Percentiles rank a stretch among this genome's conserved stretches.
Evolutionary conservation across 2,888 invertebrate species (phyloP).

Genomic region (Ormyrus nitidulus): DNA sequence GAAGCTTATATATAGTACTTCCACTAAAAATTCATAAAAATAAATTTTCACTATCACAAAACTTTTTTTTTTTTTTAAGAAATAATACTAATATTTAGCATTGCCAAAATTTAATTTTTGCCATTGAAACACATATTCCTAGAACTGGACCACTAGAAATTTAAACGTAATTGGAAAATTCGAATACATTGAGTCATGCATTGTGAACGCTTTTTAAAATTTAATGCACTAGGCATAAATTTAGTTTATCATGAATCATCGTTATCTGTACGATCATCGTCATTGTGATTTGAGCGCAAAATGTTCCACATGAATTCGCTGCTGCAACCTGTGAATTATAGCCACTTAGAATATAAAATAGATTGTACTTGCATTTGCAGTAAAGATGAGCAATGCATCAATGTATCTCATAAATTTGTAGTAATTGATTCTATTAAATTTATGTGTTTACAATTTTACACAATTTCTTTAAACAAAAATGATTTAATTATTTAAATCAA

Average conservation of each 20-base stretch:
- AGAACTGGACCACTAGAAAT: too few relatives aligned
- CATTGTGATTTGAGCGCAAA: constrained; percentile 36
- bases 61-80: too few relatives aligned
- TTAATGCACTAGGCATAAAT: background rate
- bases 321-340: constrained; percentile 37
- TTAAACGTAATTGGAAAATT: background rate
- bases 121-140: too few relatives aligned
- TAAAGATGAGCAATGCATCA: constrained; percentile 40
- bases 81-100: too few relatives aligned
- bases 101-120: too few relatives aligned
- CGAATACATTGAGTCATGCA: background rate
- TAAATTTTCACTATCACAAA: too few relatives aligned
- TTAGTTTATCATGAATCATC: constrained; percentile 18
- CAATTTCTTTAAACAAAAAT: too few relatives aligned
- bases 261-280: background rate
- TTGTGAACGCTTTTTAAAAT: background rate
- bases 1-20: too few relatives aligned
- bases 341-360: constrained; percentile 30
- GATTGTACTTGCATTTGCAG: constrained; percentile 20
- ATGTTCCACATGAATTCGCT: constrained; percentile 44
- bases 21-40: too few relatives aligned
- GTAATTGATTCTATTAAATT: background rate
- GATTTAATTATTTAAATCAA: too few relatives aligned
- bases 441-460: too few relatives aligned
- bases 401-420: background rate